Base-by-base conservation (phyloP, 2,797 vertebrate genomes). In the Apogon hyalosoma region DNA sequence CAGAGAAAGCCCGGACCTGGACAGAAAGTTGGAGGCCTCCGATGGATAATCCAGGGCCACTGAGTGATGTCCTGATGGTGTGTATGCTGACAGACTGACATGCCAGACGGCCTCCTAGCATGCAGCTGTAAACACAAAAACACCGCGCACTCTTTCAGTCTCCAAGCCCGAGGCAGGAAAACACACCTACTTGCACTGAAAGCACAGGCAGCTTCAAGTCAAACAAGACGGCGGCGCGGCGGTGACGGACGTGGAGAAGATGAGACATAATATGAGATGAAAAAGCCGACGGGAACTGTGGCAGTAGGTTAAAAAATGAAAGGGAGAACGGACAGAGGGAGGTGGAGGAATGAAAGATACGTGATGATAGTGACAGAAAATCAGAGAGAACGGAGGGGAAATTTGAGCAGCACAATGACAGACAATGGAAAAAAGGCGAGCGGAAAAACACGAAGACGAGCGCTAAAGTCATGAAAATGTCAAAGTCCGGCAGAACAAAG, bases 111-210 rank as follows among this genome's bases (percentile, higher is more conserved):
- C 49, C 66, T 83, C 53, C 63, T 58, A 67, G 56, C 43, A 16
- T 11, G 31, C 87, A 88, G 85, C 80, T 79, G 74, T 64, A 75
- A 86, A 82, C 63, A 79, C 64, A 77, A 39, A 76, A 42, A 39
- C 56, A 19, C 33, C 21, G 18, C 13, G 16, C 56, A 42, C 15
- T 19, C 43, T 48, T 52, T 65, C 55, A 12, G 49, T 64, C 49
- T 59, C 36, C 9, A 51, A 51, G 67, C 45, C 36, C 3, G n/a
- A 33, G 53, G 39, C 28, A 54, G 69, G 47, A 63, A 70, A 78
- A 54, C 61, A 60, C 46, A 69, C 50, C 46, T 1, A 0, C 45
- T 53, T 19, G 6, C 24, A 28, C 24, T 28, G 24, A 28, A 28
- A 28, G 24, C 24, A 28, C 24, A 28, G 24, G 24, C 24, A 28